A percentile compares a stretch with the other conserved stretches of the same genome.
These are phyloP conservation scores for Sparus aurata DNA, from an alignment of 2,797 vertebrate genomes.

Conservation along the genomic window DNA sequence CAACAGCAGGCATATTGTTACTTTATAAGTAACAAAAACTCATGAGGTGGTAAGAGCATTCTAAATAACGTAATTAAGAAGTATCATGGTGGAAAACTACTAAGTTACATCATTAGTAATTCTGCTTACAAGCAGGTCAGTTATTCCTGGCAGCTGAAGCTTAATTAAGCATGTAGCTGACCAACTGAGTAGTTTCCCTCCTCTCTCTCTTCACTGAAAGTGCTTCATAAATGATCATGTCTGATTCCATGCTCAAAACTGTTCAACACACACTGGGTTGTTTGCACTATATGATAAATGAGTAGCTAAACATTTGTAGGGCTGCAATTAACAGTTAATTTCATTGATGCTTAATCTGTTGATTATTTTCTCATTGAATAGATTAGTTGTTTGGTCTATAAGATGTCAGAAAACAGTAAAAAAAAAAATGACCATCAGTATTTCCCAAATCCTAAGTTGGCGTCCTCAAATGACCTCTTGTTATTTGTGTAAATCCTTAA, in stretches of 20 bases:
- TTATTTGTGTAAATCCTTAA: conserved; percentile 1
- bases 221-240: neutral
- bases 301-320: neutral
- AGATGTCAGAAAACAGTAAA: too few species aligned
- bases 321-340: too few species aligned
- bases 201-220: neutral
- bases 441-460: too few species aligned
- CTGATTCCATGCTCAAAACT: neutral
- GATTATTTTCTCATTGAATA: too few species aligned
- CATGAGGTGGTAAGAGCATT: neutral
- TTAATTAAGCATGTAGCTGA: conserved; percentile 31
- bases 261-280: neutral
- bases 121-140: conserved; percentile 12
- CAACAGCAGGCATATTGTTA: neutral
- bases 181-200: conserved; percentile 9
- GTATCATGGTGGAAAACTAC: neutral
- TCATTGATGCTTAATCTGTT: too few species aligned
- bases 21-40: neutral
- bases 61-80: neutral
- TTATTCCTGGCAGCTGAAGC: conserved; percentile 11
- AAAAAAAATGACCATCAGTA: too few species aligned
- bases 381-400: too few species aligned
- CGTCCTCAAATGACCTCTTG: too few species aligned
- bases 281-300: conserved; percentile 3
- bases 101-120: conserved; percentile 10